Base-by-base conservation (phyloP, 2,888 invertebrate genomes). In the Eulithis testata region DNA sequence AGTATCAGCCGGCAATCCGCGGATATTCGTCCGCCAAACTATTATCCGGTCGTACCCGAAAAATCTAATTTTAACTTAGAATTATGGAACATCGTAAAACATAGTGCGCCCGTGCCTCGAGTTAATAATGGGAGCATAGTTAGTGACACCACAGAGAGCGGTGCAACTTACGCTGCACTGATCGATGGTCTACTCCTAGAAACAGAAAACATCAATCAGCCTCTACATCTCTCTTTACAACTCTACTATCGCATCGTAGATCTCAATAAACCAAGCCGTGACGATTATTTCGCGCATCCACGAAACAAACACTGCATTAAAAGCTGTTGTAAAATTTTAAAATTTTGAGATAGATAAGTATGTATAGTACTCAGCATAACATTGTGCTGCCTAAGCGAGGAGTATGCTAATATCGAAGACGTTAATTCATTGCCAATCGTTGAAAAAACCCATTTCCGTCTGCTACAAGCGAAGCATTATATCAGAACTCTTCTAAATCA, bases 181-280 rank as follows among this genome's bases (percentile, higher is more conserved):
- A 92, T 93, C 89, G 93, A 93, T 81, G 93, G 93, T 93, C 93
- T 93, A 93, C 93, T 91, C 93, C 93, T 93, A 93, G 91, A 93
- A 93, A 93, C 89, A 93, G 89, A 92, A 93, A 91, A 93, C 89
- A 91, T 91, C 91, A 90, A 87, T 91, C 91, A 92, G 91, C 90
- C 87, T 89, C 91, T 88, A 90, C 87, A 81, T 81, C 74, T 65
- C 60, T 79, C 74, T 80, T 76, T 78, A 83, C 81, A 84, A 77
- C 49, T 78, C 81, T 81, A 82, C 85, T 81, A 84, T 81, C 78
- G 80, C 81, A 81, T 40, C 80, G 81, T 78, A 81, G 74, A 80
- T 76, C 79, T 73, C 72, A 83, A 83, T 80, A 82, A 81, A 81
- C 70, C 73, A 90, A 90, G 90, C 89, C 78, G 87, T 89, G 87